Evolutionary conservation across 2,888 invertebrate genomes (phyloP).

Genomic region (Caenorhabditis drosophilae): DNA sequence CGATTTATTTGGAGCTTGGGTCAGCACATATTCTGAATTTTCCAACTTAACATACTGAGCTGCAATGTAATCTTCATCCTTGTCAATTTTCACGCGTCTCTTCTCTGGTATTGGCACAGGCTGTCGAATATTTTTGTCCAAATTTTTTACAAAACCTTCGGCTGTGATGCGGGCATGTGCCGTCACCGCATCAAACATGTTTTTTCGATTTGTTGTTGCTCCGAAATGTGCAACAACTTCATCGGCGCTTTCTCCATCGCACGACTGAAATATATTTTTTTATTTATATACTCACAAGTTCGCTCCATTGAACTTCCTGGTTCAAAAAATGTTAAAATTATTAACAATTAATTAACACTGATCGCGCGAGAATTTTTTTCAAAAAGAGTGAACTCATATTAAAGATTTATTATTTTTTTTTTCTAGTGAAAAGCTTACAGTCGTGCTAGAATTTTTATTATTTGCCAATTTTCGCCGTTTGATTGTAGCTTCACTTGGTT

Average conservation of each 20-base stretch:
- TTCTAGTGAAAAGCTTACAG: not conserved
- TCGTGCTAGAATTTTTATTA: not conserved
- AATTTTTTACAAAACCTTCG: constrained; percentile 3
- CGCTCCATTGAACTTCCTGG: not conserved
- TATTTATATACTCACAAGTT: too few relatives aligned
- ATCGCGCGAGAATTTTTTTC: not conserved
- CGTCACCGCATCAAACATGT: constrained; percentile 2
- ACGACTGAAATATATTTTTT: constrained; percentile 1
- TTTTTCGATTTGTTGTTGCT: not conserved
- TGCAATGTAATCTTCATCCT: constrained; percentile 5
- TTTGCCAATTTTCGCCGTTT: not conserved
- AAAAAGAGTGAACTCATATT: not conserved
- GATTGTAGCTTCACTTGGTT: not conserved
- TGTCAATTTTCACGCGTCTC: constrained; percentile 1
- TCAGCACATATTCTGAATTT: constrained; percentile 25
- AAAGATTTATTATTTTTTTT: not conserved
- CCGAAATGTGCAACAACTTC: constrained; percentile 1
- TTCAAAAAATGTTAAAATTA: not conserved
- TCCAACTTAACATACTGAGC: constrained; percentile 21
- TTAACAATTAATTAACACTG: not conserved
- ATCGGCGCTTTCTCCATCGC: constrained; percentile 3
- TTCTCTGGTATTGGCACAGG: constrained; percentile 2
- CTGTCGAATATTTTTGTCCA: constrained; percentile 2
- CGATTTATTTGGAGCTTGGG: constrained; percentile 35
- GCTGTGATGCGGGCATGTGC: constrained; percentile 2